These are phyloP conservation scores for Alloscopus bannaensis DNA, from an alignment of 2,888 invertebrate species.

Conservation along the genomic window DNA sequence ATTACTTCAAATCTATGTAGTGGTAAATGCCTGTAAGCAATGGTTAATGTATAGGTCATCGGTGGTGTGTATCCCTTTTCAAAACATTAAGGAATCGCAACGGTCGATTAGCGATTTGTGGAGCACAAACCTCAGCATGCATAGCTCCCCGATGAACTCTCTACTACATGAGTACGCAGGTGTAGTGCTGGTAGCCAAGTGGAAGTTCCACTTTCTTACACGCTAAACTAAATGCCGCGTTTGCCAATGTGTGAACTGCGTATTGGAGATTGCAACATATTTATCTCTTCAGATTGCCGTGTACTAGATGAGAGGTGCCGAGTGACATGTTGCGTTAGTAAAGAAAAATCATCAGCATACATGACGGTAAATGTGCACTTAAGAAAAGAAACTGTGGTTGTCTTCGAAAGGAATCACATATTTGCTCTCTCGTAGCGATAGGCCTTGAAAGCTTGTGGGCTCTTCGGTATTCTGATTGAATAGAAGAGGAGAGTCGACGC, in stretches of 20 bases:
- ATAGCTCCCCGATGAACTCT: too few relatives aligned
- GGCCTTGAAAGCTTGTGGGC: conserved; percentile 83
- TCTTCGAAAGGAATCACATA: conserved; percentile 32
- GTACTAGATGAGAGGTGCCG: background rate
- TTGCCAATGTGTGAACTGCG: background rate
- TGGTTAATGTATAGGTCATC: too few relatives aligned
- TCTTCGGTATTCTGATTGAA: conserved; percentile 73
- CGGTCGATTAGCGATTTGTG: conserved; percentile 40
- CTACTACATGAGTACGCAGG: too few relatives aligned
- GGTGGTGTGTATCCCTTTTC: background rate
- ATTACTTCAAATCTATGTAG: background rate
- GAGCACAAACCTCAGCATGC: conserved; percentile 27
- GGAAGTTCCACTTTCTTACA: conserved; percentile 40
- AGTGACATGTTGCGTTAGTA: conserved; percentile 38
- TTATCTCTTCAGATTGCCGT: too few relatives aligned
- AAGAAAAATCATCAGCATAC: conserved; percentile 13
- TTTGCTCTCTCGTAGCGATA: conserved; percentile 75
- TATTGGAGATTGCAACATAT: too few relatives aligned
- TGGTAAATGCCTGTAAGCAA: too few relatives aligned
- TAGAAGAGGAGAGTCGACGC: conserved; percentile 86
- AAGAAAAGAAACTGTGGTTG: background rate
- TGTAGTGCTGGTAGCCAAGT: conserved; percentile 27
- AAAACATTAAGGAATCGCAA: conserved; percentile 31
- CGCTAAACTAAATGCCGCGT: conserved; percentile 11
- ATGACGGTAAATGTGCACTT: conserved; percentile 6